Evolutionary conservation across 2,113 vertebrate genomes (phyloP).

Genomic region (Emydocephalus ijimae): DNA sequence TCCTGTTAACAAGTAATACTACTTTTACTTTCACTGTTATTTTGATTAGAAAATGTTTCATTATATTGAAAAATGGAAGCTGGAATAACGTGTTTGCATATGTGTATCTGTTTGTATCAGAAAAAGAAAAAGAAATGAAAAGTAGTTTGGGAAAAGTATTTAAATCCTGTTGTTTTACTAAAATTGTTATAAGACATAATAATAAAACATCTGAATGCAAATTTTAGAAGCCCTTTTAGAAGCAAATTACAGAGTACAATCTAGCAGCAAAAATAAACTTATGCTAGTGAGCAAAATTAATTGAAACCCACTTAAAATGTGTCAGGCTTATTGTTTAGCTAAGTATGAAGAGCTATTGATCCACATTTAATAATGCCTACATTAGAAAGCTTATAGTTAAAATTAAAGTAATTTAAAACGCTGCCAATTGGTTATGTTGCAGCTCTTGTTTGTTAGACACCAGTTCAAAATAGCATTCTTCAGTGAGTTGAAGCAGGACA

Average conservation of each 20-base stretch:
- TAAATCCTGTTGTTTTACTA: not conserved
- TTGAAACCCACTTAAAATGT: not conserved
- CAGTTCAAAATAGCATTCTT: constrained; percentile 99
- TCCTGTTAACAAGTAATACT: not conserved
- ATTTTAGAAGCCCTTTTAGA: not conserved
- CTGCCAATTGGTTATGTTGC: constrained; percentile 49
- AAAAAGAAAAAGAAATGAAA: not conserved
- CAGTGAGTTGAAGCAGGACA: constrained; percentile 97
- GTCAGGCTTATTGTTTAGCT: not conserved
- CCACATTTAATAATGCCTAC: not conserved
- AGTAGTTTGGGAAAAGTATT: not conserved
- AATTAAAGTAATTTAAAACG: not conserved
- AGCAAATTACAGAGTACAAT: not conserved
- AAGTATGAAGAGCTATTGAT: not conserved
- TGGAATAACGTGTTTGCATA: not conserved
- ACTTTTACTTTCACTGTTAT: not conserved
- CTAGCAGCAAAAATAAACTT: not conserved
- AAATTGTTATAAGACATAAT: not conserved
- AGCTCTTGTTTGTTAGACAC: constrained; percentile 98
- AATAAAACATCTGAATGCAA: not conserved
- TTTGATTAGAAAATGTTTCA: not conserved
- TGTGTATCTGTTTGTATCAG: not conserved
- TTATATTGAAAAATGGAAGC: not conserved
- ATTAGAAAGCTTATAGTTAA: not conserved
- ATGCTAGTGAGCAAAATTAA: not conserved